A percentile compares a stretch with the other conserved stretches of the same genome.
Evolutionary conservation across 2,797 vertebrate species (phyloP).

Genomic region (Etheostoma perlongum): DNA sequence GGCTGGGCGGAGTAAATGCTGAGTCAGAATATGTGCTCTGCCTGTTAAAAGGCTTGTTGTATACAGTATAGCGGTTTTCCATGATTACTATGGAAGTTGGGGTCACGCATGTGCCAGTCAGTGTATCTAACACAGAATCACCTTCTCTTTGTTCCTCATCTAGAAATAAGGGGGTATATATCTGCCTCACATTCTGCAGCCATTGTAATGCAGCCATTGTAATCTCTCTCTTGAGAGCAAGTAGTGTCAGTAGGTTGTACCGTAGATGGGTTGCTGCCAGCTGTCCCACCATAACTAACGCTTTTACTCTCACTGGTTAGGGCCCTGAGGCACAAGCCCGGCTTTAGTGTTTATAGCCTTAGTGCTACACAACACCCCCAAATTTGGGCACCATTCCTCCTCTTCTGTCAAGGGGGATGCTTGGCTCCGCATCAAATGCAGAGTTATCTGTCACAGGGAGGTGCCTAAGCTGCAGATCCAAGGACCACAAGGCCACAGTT

Average conservation of each 20-base stretch:
- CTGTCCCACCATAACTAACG: constrained; percentile 77
- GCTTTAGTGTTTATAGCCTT: constrained; percentile 75
- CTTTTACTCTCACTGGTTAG: constrained; percentile 51
- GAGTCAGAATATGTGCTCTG: constrained; percentile 54
- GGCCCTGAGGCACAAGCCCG: constrained; percentile 60
- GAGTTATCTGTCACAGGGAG: constrained; percentile 73
- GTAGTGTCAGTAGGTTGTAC: constrained; percentile 46
- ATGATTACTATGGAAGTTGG: constrained; percentile 60
- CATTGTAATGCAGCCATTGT: constrained; percentile 32
- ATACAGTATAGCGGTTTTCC: constrained; percentile 46
- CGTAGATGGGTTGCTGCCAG: constrained; percentile 56
- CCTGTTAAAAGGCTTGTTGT: constrained; percentile 52
- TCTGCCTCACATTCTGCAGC: constrained; percentile 8
- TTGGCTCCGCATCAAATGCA: constrained; percentile 73
- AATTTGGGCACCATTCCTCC: constrained; percentile 84
- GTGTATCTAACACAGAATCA: constrained; percentile 55
- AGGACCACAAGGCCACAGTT: constrained; percentile 54
- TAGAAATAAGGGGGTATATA: constrained; percentile 29
- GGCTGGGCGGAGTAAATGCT: constrained; percentile 37
- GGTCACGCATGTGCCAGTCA: constrained; percentile 58
- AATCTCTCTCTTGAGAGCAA: constrained; percentile 60
- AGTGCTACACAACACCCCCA: constrained; percentile 75
- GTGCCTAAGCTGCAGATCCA: constrained; percentile 64
- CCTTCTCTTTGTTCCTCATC: constrained; percentile 48
- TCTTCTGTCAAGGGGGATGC: constrained; percentile 67